Percentiles rank a stretch among this genome's conserved stretches.
phyloP scores from a whole-genome alignment of 2,113 vertebrate genomes.

The Cinclus mexicanus region DNA sequence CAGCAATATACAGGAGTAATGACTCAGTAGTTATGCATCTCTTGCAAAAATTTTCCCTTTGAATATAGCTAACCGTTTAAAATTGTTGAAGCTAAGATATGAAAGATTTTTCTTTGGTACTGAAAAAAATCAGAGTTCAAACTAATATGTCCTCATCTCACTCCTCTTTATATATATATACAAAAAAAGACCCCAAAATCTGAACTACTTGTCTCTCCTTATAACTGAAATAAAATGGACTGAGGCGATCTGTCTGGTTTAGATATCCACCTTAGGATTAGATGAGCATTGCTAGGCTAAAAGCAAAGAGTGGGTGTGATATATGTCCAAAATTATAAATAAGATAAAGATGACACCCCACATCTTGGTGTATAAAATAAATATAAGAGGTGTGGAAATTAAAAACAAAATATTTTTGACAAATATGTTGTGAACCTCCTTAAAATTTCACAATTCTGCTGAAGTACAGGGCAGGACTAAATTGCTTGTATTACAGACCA shows the following conservation, averaged over 20 bases:
- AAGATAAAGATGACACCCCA: neutral
- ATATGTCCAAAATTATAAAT: neutral
- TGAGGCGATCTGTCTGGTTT: neutral
- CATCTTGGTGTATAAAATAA: neutral
- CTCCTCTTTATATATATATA: neutral
- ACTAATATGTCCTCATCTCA: neutral
- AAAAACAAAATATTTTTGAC: neutral
- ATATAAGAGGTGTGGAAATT: neutral
- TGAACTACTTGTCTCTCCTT: neutral
- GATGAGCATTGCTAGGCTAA: neutral
- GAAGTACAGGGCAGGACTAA: neutral
- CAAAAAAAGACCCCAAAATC: neutral
- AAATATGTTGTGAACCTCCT: neutral
- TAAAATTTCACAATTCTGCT: neutral
- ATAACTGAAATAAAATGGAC: neutral
- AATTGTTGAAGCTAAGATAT: neutral
- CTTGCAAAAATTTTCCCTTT: neutral
- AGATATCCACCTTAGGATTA: neutral
- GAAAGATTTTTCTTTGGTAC: neutral
- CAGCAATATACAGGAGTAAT: neutral
- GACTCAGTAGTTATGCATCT: neutral
- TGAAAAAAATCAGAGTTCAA: neutral
- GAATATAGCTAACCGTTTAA: neutral
- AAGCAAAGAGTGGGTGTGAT: neutral
- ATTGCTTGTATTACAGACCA: neutral